phyloP scores from a whole-genome alignment of 2,797 vertebrate species.

The Brotula barbata region DNA sequence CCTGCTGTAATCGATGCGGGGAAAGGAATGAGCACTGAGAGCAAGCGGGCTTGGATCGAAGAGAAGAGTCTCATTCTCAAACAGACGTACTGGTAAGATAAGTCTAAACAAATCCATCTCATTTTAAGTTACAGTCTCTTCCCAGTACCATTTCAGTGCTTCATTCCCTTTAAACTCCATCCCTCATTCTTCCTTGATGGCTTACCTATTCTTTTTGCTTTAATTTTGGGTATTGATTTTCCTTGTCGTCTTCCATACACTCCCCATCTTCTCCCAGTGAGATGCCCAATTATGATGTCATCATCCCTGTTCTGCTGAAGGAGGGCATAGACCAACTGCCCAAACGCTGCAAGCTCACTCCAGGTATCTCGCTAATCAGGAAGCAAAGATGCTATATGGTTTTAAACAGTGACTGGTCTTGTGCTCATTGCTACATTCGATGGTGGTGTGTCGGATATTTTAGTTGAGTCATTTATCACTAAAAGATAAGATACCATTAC shows the following conservation, averaged over 20 bases:
- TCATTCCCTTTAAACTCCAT: slow-evolving; percentile 38
- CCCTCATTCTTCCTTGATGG: slow-evolving; percentile 27
- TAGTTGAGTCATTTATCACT: slow-evolving; percentile 59
- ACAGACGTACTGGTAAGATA: slow-evolving; percentile 88
- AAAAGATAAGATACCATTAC: slow-evolving; percentile 51
- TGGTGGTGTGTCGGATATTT: slow-evolving; percentile 58
- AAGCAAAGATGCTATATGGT: slow-evolving; percentile 1
- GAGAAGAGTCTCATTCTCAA: slow-evolving; percentile 84
- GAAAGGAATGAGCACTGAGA: slow-evolving; percentile 84
- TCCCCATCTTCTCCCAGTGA: slow-evolving; percentile 70
- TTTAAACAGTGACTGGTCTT: slow-evolving; percentile 19
- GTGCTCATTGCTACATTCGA: slow-evolving; percentile 55
- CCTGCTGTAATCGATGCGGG: slow-evolving; percentile 83
- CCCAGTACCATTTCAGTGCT: neutral
- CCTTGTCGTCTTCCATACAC: neutral
- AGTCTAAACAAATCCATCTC: slow-evolving; percentile 29
- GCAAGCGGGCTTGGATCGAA: slow-evolving; percentile 85
- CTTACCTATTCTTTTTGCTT: slow-evolving; percentile 39
- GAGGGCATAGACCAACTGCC: slow-evolving; percentile 88
- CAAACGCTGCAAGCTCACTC: slow-evolving; percentile 88
- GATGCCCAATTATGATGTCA: slow-evolving; percentile 88
- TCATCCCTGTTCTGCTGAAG: slow-evolving; percentile 85
- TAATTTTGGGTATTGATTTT: slow-evolving; percentile 56
- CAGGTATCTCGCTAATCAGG: slow-evolving; percentile 78
- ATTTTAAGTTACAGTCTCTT: slow-evolving; percentile 38